These are phyloP conservation scores for Anolis apletophallus DNA, from an alignment of 2,797 vertebrate genomes.

Conservation along the genomic window DNA sequence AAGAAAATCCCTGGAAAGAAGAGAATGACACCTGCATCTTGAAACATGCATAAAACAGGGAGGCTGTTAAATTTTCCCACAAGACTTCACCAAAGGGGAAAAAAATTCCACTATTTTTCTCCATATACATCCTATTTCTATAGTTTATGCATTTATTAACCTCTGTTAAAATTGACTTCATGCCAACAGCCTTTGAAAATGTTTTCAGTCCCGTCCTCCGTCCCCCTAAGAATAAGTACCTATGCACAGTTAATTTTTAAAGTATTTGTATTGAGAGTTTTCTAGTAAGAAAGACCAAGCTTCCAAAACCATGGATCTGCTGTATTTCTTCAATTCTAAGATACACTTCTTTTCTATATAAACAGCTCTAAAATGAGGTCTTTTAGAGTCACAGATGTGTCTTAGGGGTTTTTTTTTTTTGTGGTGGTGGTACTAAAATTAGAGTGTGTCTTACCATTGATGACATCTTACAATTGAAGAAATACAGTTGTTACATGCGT, in stretches of 20 bases:
- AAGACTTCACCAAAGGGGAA: background rate
- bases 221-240: too few species aligned
- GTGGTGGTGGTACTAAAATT: too few species aligned
- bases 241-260: background rate
- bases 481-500: background rate
- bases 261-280: background rate
- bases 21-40: background rate
- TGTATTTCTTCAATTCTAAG: too few species aligned
- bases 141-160: background rate
- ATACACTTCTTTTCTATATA: too few species aligned
- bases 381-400: too few species aligned
- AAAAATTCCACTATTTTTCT: background rate
- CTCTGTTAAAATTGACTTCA: background rate
- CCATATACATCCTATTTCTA: background rate
- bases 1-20: background rate
- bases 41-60: background rate
- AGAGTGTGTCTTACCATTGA: too few species aligned
- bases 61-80: background rate
- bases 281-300: too few species aligned
- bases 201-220: background rate
- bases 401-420: too few species aligned
- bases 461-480: too few species aligned
- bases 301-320: background rate
- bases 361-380: too few species aligned
- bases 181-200: background rate